Evolutionary conservation across 2,113 vertebrate genomes (phyloP), one percentile per base, ranked within the genome.

Genomic region (Bostrychus sinensis): DNA sequence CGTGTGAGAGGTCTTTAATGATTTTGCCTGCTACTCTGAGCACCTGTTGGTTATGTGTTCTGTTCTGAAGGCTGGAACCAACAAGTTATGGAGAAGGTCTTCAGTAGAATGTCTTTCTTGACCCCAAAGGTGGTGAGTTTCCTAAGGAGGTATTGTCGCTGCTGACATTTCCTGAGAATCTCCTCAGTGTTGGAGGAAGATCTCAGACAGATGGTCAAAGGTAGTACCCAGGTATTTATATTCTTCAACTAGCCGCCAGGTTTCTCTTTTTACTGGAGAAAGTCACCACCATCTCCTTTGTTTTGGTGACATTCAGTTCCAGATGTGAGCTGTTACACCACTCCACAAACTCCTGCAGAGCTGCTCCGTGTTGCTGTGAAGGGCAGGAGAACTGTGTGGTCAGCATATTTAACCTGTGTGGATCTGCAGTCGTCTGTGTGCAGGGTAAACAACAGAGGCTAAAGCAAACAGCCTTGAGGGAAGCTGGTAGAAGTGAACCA

Each of bases 221-320:
- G 28, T 43, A 5, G 25, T 20, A 2, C 25, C 56, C 16, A 43
- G n/a, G 10, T 60, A 43, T 3, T 45, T 45, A 7, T 60, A 60
- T 39, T 34, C 57, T 12, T 39, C 9, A 0, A 59, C 11, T 0
- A 43, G n/a, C n/a, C n/a, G n/a, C n/a, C 39, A 66, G 20, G 11
- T 56, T 20, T 11, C 38, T 45, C 28, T 55, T 38, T 22, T n/a
- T 43, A 14, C 13, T 34, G 41, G 8, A 19, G 20, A 66, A 57
- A 16, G 32, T 20, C 39, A 66, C 32, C 20, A 20, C 51, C 63
- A 66, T 45, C 32, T 46, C 32, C 8, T 60, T 34, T 11, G 39
- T 20, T 7, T 14, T 45, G 4, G 1, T 42, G 4, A 59, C 2
- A 5, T 59, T 59, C n/a, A 30, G 38, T 20, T 58, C 37, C 7